phyloP scores from a whole-genome alignment of 2,113 vertebrate species.

The Psittacula cyanocephala region DNA sequence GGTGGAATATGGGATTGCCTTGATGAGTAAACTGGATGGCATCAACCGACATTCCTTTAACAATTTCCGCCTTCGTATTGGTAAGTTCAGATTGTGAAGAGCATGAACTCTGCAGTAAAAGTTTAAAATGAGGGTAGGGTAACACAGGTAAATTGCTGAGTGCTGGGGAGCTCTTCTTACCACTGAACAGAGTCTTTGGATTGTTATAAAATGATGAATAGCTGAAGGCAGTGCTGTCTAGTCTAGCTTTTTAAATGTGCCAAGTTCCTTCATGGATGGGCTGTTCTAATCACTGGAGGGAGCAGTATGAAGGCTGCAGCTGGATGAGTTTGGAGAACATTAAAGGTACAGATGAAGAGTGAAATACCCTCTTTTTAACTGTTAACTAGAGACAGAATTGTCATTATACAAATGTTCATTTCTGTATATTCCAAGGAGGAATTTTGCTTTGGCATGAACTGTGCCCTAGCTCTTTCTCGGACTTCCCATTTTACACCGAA shows the following conservation, averaged over 20 bases:
- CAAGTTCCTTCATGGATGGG: background rate
- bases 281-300: background rate
- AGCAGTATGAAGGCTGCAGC: background rate
- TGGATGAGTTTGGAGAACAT: background rate
- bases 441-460: background rate
- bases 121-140: too few relatives aligned
- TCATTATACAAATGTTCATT: background rate
- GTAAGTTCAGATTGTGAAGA: conserved; percentile 72
- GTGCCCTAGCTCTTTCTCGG: background rate
- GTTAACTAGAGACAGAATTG: background rate
- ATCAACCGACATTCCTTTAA: conserved; percentile 99
- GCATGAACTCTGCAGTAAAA: fast-evolving
- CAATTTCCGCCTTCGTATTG: conserved; percentile 91
- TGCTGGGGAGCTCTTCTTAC: background rate
- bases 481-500: background rate
- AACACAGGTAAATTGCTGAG: background rate
- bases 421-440: background rate
- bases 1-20: conserved; percentile 94
- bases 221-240: background rate
- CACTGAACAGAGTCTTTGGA: too few relatives aligned
- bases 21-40: conserved; percentile 95
- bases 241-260: background rate
- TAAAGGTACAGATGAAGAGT: background rate
- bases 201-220: background rate
- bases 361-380: background rate